phyloP scores from a whole-genome alignment of 2,113 vertebrate genomes.

The Cyanistes caeruleus region DNA sequence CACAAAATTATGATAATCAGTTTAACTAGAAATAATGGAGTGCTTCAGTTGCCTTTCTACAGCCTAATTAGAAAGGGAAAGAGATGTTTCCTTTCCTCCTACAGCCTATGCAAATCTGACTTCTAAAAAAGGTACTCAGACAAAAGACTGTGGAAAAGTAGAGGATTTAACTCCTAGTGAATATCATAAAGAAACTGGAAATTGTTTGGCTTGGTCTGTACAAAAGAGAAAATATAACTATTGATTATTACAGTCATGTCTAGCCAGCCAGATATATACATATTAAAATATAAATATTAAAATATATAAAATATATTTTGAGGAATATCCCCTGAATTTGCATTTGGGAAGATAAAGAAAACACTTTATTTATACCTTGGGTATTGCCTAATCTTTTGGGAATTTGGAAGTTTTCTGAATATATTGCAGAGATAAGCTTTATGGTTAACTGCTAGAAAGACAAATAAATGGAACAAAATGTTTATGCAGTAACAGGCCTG shows the following conservation, averaged over 20 bases:
- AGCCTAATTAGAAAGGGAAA: neutral
- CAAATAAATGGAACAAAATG: neutral
- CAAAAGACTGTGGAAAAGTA: neutral
- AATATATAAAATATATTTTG: neutral
- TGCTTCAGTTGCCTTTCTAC: neutral
- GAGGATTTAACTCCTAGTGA: neutral
- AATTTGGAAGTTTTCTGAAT: neutral
- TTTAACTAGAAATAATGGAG: neutral
- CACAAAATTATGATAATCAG: neutral
- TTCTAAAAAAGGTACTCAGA: neutral
- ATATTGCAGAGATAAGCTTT: neutral
- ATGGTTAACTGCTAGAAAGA: neutral
- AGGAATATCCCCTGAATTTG: neutral
- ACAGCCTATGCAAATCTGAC: neutral
- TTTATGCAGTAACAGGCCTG: neutral
- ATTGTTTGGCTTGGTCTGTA: neutral
- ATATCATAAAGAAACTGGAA: neutral
- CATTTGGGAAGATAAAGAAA: neutral
- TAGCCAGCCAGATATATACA: rapidly evolving
- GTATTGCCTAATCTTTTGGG: neutral
- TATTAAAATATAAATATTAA: neutral
- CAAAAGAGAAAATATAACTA: neutral
- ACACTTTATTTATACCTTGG: neutral
- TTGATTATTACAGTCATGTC: neutral
- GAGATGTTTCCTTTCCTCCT: neutral